Conservation (phyloP, 30 jellyfish, hydroid and myxozoan species). For the Aurelia sp. region DNA sequence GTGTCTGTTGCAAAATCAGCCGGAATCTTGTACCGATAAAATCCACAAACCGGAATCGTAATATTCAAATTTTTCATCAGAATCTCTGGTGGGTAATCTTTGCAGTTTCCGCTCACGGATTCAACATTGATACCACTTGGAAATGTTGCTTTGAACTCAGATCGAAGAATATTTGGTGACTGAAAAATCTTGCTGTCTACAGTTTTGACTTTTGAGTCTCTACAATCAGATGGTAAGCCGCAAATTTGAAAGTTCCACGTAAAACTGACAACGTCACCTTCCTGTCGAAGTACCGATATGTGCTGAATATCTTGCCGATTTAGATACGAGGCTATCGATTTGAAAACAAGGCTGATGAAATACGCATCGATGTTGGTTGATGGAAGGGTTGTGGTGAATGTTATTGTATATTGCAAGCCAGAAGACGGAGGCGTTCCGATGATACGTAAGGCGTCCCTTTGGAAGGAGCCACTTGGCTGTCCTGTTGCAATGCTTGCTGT, state of each 20-base stretch:
- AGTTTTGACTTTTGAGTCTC: constrained; percentile 7
- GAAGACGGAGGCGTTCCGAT: constrained; percentile 37
- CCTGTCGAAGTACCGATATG: constrained; percentile 14
- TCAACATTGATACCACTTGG: constrained; percentile 16
- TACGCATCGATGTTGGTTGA: constrained; percentile 27
- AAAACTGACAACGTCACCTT: neutral
- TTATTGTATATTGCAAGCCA: constrained; percentile 35
- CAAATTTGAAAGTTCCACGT: constrained; percentile 25
- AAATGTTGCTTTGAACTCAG: constrained; percentile 28
- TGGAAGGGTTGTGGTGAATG: neutral
- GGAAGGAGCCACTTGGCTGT: constrained; percentile 10
- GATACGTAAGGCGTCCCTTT: constrained; percentile 20
- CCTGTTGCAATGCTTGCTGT: constrained; percentile 7
- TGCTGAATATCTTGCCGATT: constrained; percentile 49
- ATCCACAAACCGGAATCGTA: constrained; percentile 84
- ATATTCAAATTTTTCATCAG: constrained; percentile 30
- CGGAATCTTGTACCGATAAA: constrained; percentile 65
- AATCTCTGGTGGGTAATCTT: constrained; percentile 51
- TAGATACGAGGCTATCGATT: neutral
- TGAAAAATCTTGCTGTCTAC: constrained; percentile 36
- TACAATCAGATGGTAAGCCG: constrained; percentile 34
- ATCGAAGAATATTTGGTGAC: constrained; percentile 8
- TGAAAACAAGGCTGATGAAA: constrained; percentile 26
- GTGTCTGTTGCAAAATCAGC: constrained; percentile 56
- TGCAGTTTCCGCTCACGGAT: constrained; percentile 35